Evolutionary conservation across 53 echinoderm and acorn worm genomes (phyloP).

Genomic region (Apostichopus leukothele): DNA sequence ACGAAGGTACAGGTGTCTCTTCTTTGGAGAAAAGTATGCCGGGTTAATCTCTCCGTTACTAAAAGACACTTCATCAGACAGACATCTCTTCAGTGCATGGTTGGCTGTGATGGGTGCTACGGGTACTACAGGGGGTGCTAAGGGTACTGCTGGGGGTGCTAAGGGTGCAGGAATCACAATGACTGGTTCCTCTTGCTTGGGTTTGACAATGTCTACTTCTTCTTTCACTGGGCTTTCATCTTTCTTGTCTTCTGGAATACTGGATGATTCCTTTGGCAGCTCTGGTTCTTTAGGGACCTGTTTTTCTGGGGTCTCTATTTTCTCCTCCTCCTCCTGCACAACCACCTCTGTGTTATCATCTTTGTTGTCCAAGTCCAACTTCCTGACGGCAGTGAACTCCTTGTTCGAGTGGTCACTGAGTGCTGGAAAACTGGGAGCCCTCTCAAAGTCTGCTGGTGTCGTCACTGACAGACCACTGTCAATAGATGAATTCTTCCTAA

Average conservation of each 20-base stretch:
- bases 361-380: slow-evolving; percentile 13
- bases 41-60: slow-evolving; percentile 47
- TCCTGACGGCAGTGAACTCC: slow-evolving; percentile 37
- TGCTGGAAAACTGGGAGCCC: slow-evolving; percentile 43
- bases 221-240: slow-evolving; percentile 6
- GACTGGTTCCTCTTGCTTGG: neutral
- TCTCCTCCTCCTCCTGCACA: neutral
- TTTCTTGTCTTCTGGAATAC: neutral
- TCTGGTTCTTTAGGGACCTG: neutral
- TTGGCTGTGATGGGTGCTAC: neutral
- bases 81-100: slow-evolving; percentile 21
- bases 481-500: slow-evolving; percentile 84
- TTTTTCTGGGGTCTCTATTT: neutral
- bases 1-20: slow-evolving; percentile 57
- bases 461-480: slow-evolving; percentile 97
- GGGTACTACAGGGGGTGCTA: neutral
- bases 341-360: neutral
- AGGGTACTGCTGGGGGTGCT: neutral
- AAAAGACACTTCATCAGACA: slow-evolving; percentile 50
- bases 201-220: neutral
- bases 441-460: slow-evolving; percentile 84
- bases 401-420: slow-evolving; percentile 44
- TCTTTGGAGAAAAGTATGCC: slow-evolving; percentile 65
- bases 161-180: neutral
- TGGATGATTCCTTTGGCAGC: neutral